Evolutionary conservation across 2,113 vertebrate species (phyloP).

Genomic region (Platichthys flesus): DNA sequence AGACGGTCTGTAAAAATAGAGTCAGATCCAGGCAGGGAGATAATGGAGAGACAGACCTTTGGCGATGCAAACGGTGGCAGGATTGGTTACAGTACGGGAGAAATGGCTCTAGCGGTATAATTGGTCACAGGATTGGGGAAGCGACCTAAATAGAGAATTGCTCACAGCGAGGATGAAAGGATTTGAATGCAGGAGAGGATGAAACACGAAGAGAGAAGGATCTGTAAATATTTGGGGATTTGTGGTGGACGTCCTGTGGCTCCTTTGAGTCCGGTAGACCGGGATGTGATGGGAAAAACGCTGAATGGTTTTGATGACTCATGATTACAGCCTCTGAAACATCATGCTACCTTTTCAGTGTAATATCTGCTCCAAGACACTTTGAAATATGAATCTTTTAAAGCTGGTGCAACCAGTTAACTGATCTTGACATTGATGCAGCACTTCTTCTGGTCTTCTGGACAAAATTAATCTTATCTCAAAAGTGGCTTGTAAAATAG

Average conservation of each 20-base stretch:
- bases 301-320: background rate
- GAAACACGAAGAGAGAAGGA: slow-evolving; percentile 14
- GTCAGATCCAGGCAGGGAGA: slow-evolving; percentile 24
- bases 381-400: too few relatives aligned
- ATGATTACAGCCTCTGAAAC: background rate
- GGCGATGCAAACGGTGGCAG: slow-evolving; percentile 15
- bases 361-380: background rate
- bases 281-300: slow-evolving; percentile 11
- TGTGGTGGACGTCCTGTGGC: background rate
- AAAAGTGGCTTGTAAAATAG: too few relatives aligned
- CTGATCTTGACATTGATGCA: too few relatives aligned
- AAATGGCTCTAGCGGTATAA: slow-evolving; percentile 15
- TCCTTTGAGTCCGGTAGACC: slow-evolving; percentile 11
- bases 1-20: slow-evolving; percentile 35
- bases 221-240: slow-evolving; percentile 35
- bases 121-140: slow-evolving; percentile 45
- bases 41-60: slow-evolving; percentile 39
- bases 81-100: slow-evolving; percentile 11
- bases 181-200: slow-evolving; percentile 36
- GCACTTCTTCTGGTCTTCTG: too few relatives aligned
- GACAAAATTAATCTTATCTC: too few relatives aligned
- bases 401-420: too few relatives aligned
- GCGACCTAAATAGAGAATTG: slow-evolving; percentile 53
- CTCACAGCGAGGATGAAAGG: slow-evolving; percentile 44
- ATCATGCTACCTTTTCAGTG: background rate